phyloP scores from a whole-genome alignment of 2,113 vertebrate genomes.

The Crotalus horridus region DNA sequence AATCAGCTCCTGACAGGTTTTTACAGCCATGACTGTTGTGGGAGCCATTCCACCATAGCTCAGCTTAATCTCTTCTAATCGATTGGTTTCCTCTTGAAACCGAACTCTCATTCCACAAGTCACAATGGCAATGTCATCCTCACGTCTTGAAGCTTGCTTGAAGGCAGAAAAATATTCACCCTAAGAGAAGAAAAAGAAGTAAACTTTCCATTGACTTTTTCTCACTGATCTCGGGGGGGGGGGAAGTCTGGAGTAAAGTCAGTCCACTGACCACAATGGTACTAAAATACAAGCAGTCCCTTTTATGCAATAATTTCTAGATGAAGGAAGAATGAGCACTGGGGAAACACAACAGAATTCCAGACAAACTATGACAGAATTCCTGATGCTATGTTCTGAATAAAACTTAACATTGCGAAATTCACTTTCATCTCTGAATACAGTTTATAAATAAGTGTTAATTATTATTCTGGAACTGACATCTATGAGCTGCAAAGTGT shows the following conservation, averaged over 20 bases:
- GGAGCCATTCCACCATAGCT: slow-evolving; percentile 93
- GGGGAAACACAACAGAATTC: not conserved
- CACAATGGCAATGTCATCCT: slow-evolving; percentile 94
- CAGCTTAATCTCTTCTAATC: slow-evolving; percentile 77
- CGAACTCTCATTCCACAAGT: slow-evolving; percentile 87
- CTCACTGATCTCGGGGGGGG: not conserved
- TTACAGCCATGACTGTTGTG: slow-evolving; percentile 78
- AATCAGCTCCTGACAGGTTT: slow-evolving; percentile 72
- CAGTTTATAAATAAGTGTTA: not conserved
- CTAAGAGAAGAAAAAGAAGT: slow-evolving; percentile 61
- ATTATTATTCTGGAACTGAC: not conserved
- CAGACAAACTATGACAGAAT: not conserved
- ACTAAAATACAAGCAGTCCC: not conserved
- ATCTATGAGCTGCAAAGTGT: not conserved
- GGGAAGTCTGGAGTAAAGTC: not conserved
- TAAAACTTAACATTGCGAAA: not conserved
- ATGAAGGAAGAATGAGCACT: no score
- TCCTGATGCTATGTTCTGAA: not conserved
- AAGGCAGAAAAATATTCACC: slow-evolving; percentile 89
- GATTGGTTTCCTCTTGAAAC: slow-evolving; percentile 69
- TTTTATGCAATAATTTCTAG: not conserved
- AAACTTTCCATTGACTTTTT: not conserved
- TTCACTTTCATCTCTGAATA: not conserved
- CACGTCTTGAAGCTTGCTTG: slow-evolving; percentile 88
- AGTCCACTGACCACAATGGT: not conserved